Percentiles rank a stretch among this genome's conserved stretches.
These are phyloP conservation scores for Leptopilina clavipes DNA, from an alignment of 1,140 invertebrate species.

Conservation along the genomic window DNA sequence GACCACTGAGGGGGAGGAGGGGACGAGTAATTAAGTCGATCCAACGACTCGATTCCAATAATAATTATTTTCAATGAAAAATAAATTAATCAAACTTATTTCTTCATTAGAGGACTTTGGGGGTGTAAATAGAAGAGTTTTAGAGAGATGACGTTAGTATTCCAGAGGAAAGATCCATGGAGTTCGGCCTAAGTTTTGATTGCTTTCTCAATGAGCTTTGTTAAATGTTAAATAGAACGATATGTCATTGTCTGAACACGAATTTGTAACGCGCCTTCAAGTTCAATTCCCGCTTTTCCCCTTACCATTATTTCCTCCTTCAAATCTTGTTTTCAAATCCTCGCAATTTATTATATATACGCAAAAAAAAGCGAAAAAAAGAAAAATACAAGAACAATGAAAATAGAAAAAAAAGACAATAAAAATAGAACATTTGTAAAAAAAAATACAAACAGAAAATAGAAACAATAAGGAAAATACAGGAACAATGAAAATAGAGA, in stretches of 20 bases:
- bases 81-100: slow-evolving; percentile 52
- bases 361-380: too few species aligned
- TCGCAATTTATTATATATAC: too few species aligned
- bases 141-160: slow-evolving; percentile 7
- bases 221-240: slow-evolving; percentile 72
- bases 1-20: background rate
- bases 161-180: slow-evolving; percentile 33
- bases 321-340: background rate
- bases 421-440: too few species aligned
- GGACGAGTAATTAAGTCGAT: slow-evolving; percentile 36
- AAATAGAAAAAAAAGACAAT: too few species aligned
- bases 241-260: slow-evolving; percentile 59
- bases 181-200: slow-evolving; percentile 70
- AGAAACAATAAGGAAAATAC: too few species aligned
- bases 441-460: too few species aligned
- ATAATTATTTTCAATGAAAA: slow-evolving; percentile 37
- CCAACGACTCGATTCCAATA: slow-evolving; percentile 35
- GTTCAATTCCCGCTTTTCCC: background rate
- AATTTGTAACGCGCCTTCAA: slow-evolving; percentile 21
- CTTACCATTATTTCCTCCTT: background rate
- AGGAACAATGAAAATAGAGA: too few species aligned
- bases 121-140: background rate
- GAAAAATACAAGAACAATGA: too few species aligned
- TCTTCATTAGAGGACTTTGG: slow-evolving; percentile 46
- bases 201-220: slow-evolving; percentile 73